Evolutionary conservation across 2,113 vertebrate species (phyloP).

Genomic region (Fulmarus glacialis): DNA sequence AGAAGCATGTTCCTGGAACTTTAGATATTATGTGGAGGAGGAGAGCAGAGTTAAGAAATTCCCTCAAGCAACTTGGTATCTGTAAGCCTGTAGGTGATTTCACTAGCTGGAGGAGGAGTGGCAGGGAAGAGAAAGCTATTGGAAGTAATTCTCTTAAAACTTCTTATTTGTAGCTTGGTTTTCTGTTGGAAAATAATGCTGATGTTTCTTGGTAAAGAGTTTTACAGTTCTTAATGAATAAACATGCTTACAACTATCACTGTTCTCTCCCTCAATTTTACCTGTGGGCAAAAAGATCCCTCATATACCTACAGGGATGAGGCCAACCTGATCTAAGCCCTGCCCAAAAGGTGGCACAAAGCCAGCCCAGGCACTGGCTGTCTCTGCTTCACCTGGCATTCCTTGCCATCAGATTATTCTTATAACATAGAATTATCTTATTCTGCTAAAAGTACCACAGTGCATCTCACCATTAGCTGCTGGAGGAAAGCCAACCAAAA

Average conservation of each 20-base stretch:
- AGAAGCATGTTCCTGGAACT: background rate
- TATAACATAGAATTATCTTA: background rate
- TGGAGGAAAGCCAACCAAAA: background rate
- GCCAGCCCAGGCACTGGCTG: background rate
- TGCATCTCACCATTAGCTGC: background rate
- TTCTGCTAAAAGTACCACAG: background rate
- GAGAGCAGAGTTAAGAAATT: background rate
- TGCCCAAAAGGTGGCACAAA: background rate
- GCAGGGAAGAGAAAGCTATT: background rate
- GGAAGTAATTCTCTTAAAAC: background rate
- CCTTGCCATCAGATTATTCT: background rate
- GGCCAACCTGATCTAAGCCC: background rate
- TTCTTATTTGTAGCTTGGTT: background rate
- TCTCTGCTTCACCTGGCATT: background rate
- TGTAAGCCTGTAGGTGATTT: background rate
- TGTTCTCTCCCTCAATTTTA: background rate
- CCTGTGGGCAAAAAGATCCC: background rate
- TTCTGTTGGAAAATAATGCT: background rate
- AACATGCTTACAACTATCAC: background rate
- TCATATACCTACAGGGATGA: accelerated
- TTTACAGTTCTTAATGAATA: background rate
- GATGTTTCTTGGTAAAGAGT: background rate
- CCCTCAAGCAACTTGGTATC: background rate
- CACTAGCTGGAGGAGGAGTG: background rate
- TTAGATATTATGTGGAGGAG: background rate